A percentile compares a stretch with the other conserved stretches of the same genome.
phyloP scores from a whole-genome alignment of 2,888 invertebrate species.

The Rotaria magnacalcarata region DNA sequence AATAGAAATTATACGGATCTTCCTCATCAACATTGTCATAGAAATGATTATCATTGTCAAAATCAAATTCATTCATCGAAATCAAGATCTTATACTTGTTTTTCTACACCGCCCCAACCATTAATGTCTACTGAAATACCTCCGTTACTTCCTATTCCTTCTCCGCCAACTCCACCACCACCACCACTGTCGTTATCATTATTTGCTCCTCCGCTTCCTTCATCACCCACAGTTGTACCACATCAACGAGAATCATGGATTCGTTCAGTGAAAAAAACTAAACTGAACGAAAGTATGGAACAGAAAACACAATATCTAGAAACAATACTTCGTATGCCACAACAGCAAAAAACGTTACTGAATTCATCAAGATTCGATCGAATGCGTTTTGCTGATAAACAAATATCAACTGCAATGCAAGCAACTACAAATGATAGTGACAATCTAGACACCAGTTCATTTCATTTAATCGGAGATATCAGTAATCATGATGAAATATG shows the following conservation, averaged over 20 bases:
- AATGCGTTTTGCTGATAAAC: background rate
- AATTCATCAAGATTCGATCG: slow-evolving; percentile 23
- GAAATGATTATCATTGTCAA: background rate
- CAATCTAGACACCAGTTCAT: background rate
- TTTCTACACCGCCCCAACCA: slow-evolving; percentile 1
- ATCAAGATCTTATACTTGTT: background rate
- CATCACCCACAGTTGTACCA: background rate
- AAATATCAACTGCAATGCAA: background rate
- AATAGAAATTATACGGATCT: background rate
- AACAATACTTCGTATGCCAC: slow-evolving; percentile 7
- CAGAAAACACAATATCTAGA: slow-evolving; percentile 32
- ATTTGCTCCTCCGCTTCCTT: background rate
- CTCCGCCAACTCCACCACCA: background rate
- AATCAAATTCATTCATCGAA: background rate
- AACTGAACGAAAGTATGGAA: slow-evolving; percentile 1
- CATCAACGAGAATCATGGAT: slow-evolving; percentile 31
- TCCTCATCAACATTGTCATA: background rate
- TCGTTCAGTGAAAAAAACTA: slow-evolving; percentile 6
- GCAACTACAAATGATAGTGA: background rate
- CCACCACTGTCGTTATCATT: background rate
- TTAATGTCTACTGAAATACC: background rate
- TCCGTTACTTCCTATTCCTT: background rate
- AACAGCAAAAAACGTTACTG: slow-evolving; percentile 19
- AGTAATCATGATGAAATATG: background rate
- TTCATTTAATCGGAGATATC: slow-evolving; percentile 3